These are phyloP conservation scores for Capreolus pygargus DNA, from an alignment of 2,113 vertebrate species.

Conservation along the genomic window DNA sequence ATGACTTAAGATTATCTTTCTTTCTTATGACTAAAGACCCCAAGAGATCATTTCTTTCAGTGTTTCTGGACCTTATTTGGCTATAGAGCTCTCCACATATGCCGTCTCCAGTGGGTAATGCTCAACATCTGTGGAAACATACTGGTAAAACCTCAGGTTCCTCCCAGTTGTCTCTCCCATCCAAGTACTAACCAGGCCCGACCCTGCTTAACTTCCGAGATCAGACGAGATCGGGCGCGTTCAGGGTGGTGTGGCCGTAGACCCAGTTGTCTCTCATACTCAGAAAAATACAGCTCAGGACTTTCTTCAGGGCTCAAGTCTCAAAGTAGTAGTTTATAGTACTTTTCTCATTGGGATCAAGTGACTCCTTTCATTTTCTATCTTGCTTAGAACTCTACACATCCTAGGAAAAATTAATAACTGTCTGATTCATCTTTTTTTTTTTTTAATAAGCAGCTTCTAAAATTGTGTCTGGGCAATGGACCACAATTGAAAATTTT, in stretches of 20 bases:
- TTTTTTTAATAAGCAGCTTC: background rate
- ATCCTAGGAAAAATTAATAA: background rate
- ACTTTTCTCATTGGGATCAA: background rate
- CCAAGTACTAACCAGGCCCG: too few species aligned
- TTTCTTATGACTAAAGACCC: background rate
- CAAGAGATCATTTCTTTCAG: background rate
- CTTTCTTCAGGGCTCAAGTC: background rate
- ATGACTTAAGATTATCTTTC: background rate
- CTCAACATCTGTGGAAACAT: background rate
- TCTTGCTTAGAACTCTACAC: background rate
- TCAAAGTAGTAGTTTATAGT: too few species aligned
- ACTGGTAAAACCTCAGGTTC: background rate
- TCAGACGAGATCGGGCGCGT: too few species aligned
- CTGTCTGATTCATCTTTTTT: background rate
- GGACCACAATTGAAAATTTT: background rate
- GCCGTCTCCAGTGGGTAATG: background rate
- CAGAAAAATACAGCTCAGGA: background rate
- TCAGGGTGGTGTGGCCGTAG: too few species aligned
- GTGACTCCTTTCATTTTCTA: background rate
- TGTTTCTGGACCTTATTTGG: background rate
- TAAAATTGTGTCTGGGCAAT: background rate
- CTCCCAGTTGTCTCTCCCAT: background rate
- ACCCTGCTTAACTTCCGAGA: too few species aligned
- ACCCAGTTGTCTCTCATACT: background rate
- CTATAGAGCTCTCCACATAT: background rate